phyloP scores from a whole-genome alignment of 2,888 invertebrate genomes.

The Gortyna flavago region DNA sequence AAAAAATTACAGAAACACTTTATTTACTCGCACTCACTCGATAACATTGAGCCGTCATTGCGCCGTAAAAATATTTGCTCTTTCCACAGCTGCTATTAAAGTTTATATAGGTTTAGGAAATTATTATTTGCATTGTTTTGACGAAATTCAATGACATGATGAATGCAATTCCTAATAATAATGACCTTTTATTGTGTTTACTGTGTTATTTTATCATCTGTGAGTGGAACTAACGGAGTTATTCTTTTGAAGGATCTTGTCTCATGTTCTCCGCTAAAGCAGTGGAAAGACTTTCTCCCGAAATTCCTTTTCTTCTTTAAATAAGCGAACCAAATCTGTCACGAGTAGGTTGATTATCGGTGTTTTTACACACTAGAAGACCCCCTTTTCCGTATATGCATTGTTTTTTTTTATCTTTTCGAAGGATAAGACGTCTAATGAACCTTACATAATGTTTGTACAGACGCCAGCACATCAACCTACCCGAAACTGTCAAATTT shows the following conservation, averaged over 20 bases:
- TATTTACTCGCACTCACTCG: constrained; percentile 35
- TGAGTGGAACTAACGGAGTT: not conserved
- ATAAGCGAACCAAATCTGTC: not conserved
- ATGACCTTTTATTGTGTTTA: not conserved
- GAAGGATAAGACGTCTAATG: not conserved
- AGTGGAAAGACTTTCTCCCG: not conserved
- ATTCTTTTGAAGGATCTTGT: not conserved
- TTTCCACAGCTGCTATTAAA: constrained; percentile 27
- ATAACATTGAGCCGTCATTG: constrained; percentile 51
- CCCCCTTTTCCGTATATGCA: not conserved
- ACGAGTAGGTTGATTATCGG: not conserved
- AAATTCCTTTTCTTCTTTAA: not conserved
- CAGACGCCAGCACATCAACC: no score
- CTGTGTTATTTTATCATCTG: constrained; percentile 19
- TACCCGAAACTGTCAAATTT: no score
- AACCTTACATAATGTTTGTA: not conserved
- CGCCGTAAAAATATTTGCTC: constrained; percentile 43
- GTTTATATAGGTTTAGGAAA: constrained; percentile 12
- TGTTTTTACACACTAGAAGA: not conserved
- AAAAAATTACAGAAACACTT: constrained; percentile 40
- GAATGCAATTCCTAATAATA: not conserved
- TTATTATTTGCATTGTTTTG: constrained; percentile 37
- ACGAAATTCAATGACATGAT: constrained; percentile 5
- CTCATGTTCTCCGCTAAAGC: not conserved
- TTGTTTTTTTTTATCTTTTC: not conserved